Evolutionary conservation across 1,140 invertebrate species (phyloP).

Genomic region (Chironomus striatipennis): DNA sequence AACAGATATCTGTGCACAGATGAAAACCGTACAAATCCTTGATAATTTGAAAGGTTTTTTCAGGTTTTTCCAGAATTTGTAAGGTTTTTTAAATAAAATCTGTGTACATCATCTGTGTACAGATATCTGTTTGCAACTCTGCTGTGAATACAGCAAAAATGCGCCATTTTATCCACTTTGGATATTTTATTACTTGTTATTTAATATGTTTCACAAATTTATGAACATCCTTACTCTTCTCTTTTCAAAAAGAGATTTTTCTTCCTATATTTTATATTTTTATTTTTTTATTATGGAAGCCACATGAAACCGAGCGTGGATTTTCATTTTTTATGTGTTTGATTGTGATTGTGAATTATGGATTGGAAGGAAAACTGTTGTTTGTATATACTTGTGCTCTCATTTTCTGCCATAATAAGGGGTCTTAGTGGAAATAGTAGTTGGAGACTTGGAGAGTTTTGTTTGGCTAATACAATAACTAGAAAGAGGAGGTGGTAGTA

Average conservation of each 20-base stretch:
- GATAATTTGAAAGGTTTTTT: too few relatives aligned
- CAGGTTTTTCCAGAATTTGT: too few relatives aligned
- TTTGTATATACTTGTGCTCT: neutral
- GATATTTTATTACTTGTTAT: neutral
- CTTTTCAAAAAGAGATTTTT: neutral
- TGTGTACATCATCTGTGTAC: neutral
- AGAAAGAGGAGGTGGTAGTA: neutral
- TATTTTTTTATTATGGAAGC: neutral
- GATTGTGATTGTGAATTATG: conserved; percentile 8
- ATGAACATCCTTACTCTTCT: neutral
- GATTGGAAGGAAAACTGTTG: neutral
- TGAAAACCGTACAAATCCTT: too few relatives aligned
- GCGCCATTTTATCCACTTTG: too few relatives aligned
- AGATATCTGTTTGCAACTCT: too few relatives aligned
- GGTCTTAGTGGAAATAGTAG: too few relatives aligned
- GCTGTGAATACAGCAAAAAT: too few relatives aligned
- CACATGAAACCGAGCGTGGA: neutral
- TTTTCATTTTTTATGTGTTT: neutral
- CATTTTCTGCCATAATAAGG: too few relatives aligned
- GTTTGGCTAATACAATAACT: too few relatives aligned
- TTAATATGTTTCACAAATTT: neutral
- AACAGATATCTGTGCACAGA: too few relatives aligned
- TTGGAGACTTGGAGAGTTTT: too few relatives aligned
- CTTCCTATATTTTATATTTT: neutral
- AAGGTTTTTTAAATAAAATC: too few relatives aligned